Evolutionary conservation across 2,797 vertebrate genomes (phyloP).

Genomic region (Lepus townsendii): DNA sequence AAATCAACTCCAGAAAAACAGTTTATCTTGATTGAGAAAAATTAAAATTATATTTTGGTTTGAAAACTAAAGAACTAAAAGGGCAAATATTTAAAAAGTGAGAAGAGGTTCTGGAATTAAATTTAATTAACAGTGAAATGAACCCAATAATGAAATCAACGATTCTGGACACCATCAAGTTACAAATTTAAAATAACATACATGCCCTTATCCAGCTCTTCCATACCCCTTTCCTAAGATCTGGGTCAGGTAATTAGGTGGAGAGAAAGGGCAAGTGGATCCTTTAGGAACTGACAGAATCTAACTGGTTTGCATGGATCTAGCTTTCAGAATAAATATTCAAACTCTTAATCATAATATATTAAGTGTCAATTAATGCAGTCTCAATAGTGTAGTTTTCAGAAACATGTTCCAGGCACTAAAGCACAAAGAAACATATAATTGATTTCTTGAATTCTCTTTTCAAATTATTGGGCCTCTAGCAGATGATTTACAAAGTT

Average conservation of each 20-base stretch:
- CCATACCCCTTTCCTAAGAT: not conserved
- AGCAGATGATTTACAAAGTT: not conserved
- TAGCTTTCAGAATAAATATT: not conserved
- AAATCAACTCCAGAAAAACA: constrained; percentile 78
- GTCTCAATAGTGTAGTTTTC: not conserved
- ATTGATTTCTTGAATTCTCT: not conserved
- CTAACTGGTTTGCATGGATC: not conserved
- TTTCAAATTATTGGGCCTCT: not conserved
- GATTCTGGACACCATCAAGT: constrained; percentile 64
- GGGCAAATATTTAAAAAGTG: constrained; percentile 74
- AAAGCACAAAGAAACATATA: not conserved
- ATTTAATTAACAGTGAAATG: constrained; percentile 81
- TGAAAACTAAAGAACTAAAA: constrained; percentile 86
- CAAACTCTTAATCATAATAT: not conserved
- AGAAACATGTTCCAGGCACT: not conserved
- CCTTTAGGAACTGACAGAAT: not conserved
- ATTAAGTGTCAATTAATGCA: not conserved
- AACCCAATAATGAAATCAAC: constrained; percentile 80
- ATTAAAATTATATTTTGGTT: constrained; percentile 79
- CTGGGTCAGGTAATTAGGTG: not conserved
- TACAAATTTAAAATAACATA: constrained; percentile 48
- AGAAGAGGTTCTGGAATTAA: constrained; percentile 78
- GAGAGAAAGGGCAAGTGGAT: not conserved
- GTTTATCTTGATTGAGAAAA: constrained; percentile 80
- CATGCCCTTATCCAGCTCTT: not conserved